Conservation (phyloP, 2,888 invertebrate species). For the Yponomeuta evonymella region DNA sequence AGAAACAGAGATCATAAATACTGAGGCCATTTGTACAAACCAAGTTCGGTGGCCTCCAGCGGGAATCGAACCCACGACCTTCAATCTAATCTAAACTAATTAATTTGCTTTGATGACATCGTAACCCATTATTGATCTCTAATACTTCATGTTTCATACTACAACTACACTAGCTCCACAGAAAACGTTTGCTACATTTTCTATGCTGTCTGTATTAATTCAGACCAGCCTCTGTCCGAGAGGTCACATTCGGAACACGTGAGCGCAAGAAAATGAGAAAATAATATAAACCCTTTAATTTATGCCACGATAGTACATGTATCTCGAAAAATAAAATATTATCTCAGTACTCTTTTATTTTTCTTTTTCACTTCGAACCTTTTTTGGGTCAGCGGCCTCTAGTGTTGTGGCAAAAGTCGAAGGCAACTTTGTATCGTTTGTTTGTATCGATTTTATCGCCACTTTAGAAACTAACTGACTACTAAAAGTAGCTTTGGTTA, state of each 20-base stretch:
- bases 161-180: too few relatives aligned
- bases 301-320: slow-evolving; percentile 73
- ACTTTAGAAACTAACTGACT: too few relatives aligned
- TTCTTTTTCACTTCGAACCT: slow-evolving; percentile 38
- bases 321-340: slow-evolving; percentile 72
- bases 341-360: slow-evolving; percentile 40
- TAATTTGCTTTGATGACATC: too few relatives aligned
- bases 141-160: too few relatives aligned
- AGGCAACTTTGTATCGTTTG: neutral
- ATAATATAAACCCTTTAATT: slow-evolving; percentile 72
- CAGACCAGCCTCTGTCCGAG: slow-evolving; percentile 39
- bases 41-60: too few relatives aligned
- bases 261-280: slow-evolving; percentile 66
- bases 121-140: too few relatives aligned
- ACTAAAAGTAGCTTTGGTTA: too few relatives aligned
- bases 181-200: neutral
- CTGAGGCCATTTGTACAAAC: too few relatives aligned
- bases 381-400: slow-evolving; percentile 67
- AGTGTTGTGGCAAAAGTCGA: slow-evolving; percentile 40
- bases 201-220: slow-evolving; percentile 43
- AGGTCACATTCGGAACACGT: slow-evolving; percentile 51
- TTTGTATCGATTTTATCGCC: neutral
- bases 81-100: too few relatives aligned
- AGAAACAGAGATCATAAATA: too few relatives aligned
- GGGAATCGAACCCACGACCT: too few relatives aligned